These are phyloP conservation scores for Apocheima hispidaria DNA, from an alignment of 2,888 invertebrate genomes.

Conservation along the genomic window DNA sequence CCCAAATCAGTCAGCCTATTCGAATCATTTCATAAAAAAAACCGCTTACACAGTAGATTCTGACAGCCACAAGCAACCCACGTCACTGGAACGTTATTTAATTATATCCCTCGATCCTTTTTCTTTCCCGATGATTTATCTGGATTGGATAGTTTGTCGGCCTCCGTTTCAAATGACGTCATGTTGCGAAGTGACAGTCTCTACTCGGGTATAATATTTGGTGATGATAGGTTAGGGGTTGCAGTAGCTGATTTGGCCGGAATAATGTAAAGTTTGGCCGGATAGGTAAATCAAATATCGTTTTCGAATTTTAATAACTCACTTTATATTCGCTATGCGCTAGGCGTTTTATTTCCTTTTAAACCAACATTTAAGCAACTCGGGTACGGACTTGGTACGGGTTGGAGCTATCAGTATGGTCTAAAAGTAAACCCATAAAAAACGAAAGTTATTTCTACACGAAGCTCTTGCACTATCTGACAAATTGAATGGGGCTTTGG, in stretches of 20 bases:
- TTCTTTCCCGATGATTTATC: slow-evolving; percentile 29
- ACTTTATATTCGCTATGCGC: too few relatives aligned
- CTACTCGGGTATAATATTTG: slow-evolving; percentile 21
- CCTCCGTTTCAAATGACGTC: slow-evolving; percentile 19
- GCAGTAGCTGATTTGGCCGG: not conserved
- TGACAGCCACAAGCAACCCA: slow-evolving; percentile 40
- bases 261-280: not conserved
- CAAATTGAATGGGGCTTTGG: too few relatives aligned
- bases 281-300: not conserved
- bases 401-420: too few relatives aligned
- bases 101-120: slow-evolving; percentile 37
- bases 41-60: slow-evolving; percentile 31
- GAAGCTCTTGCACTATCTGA: too few relatives aligned
- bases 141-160: slow-evolving; percentile 36
- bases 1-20: slow-evolving; percentile 6
- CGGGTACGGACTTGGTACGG: too few relatives aligned
- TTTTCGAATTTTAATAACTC: not conserved
- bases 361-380: too few relatives aligned
- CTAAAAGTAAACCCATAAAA: too few relatives aligned
- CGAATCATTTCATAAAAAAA: slow-evolving; percentile 25
- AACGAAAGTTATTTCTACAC: too few relatives aligned
- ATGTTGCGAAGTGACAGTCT: slow-evolving; percentile 24
- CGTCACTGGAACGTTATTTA: slow-evolving; percentile 40
- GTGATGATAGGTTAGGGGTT: slow-evolving; percentile 24
- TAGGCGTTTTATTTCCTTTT: too few relatives aligned